Evolutionary conservation across 2,888 invertebrate genomes (phyloP).

Genomic region (Apodemia zela): DNA sequence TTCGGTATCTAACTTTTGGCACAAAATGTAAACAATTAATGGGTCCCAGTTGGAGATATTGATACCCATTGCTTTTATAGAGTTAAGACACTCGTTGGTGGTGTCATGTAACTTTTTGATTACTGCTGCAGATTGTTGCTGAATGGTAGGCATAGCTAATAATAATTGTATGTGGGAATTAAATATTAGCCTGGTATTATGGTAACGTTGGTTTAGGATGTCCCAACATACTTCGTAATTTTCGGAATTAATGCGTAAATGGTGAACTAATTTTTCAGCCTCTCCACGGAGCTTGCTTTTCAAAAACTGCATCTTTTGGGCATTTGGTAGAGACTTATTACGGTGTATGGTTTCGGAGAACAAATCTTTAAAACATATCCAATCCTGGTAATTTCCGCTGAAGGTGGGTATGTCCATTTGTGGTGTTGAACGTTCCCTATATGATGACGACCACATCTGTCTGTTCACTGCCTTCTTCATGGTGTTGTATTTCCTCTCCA

Average conservation of each 20-base stretch:
- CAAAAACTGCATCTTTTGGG: constrained; percentile 14
- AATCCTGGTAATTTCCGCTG: constrained; percentile 8
- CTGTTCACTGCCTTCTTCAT: too few species aligned
- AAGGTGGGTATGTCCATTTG: background rate
- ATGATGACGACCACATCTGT: background rate
- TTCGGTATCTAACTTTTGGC: constrained; percentile 30
- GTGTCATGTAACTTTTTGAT: too few species aligned
- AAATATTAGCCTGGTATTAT: constrained; percentile 15
- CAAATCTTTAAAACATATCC: constrained; percentile 3
- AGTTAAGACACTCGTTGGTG: background rate
- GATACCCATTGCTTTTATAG: constrained; percentile 18
- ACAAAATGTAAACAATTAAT: constrained; percentile 27
- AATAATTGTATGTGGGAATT: constrained; percentile 10
- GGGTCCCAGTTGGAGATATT: constrained; percentile 23
- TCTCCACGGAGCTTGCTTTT: constrained; percentile 17
- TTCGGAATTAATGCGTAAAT: constrained; percentile 2
- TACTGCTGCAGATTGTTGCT: too few species aligned
- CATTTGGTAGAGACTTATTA: constrained; percentile 2
- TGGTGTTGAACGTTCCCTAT: constrained; percentile 4
- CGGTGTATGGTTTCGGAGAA: background rate
- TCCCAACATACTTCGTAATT: constrained; percentile 12
- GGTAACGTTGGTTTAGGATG: constrained; percentile 1
- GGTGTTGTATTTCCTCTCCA: background rate
- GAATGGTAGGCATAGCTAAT: background rate
- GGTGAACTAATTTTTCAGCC: constrained; percentile 18